These are phyloP conservation scores for Zaprionus ghesquierei DNA, from an alignment of 1,140 invertebrate species.

Conservation along the genomic window DNA sequence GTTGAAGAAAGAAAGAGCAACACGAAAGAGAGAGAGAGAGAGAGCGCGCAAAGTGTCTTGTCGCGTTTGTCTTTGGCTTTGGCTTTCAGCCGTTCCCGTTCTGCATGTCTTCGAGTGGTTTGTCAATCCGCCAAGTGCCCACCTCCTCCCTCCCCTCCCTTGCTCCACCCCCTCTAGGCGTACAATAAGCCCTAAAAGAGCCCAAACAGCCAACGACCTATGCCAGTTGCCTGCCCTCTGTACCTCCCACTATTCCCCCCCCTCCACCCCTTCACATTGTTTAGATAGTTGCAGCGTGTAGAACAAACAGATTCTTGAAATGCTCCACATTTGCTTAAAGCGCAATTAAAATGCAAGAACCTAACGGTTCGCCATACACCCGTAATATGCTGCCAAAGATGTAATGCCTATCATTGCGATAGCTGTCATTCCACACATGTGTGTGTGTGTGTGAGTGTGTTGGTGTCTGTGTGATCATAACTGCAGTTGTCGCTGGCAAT, in stretches of 20 bases:
- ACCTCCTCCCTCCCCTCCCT: neutral
- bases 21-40: slow-evolving; percentile 3
- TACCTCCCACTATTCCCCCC: neutral
- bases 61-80: slow-evolving; percentile 16
- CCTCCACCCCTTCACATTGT: neutral
- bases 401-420: slow-evolving; percentile 24
- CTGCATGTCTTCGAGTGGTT: slow-evolving; percentile 38
- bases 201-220: slow-evolving; percentile 36
- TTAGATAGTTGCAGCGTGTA: slow-evolving; percentile 17
- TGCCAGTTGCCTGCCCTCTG: neutral
- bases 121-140: slow-evolving; percentile 32
- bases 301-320: slow-evolving; percentile 17
- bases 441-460: neutral
- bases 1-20: slow-evolving; percentile 17
- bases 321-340: slow-evolving; percentile 42
- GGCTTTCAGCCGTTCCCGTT: slow-evolving; percentile 34
- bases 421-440: neutral
- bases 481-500: slow-evolving; percentile 1
- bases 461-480: neutral
- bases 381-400: slow-evolving; percentile 23
- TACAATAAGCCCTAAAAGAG: neutral
- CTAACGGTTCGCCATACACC: slow-evolving; percentile 24
- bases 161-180: too few species aligned
- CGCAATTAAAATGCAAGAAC: slow-evolving; percentile 43
- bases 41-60: slow-evolving; percentile 25